Conservation (phyloP, 2,888 invertebrate genomes). For the Stenurella melanura region DNA sequence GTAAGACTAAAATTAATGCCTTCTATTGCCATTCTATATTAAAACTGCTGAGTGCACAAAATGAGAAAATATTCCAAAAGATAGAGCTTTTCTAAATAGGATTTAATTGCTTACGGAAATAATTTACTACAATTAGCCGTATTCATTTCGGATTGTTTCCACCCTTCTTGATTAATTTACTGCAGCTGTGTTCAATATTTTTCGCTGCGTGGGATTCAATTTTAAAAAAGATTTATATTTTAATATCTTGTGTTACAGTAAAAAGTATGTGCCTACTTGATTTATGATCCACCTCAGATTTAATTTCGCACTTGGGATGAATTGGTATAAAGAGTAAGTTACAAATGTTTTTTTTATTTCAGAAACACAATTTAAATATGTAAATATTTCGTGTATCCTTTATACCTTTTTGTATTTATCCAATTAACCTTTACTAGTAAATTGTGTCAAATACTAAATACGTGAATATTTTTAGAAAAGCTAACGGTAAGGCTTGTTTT, state of each 20-base stretch:
- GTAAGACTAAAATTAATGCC: too few species aligned
- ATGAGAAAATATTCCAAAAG: neutral
- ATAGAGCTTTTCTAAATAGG: neutral
- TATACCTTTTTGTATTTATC: neutral
- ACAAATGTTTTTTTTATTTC: neutral
- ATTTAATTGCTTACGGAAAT: neutral
- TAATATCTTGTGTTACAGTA: neutral
- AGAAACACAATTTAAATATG: neutral
- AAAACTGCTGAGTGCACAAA: too few species aligned
- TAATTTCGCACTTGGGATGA: conserved; percentile 2
- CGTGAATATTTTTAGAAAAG: neutral
- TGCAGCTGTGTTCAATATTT: neutral
- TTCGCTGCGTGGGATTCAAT: neutral
- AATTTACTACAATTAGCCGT: neutral
- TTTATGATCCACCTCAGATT: conserved; percentile 7
- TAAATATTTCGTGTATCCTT: neutral
- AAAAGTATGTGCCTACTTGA: neutral
- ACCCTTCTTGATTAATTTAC: neutral
- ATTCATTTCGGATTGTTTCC: neutral
- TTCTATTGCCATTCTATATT: too few species aligned
- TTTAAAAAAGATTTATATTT: neutral
- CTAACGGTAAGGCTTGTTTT: too few species aligned
- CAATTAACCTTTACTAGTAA: neutral
- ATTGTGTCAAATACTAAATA: neutral
- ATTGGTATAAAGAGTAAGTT: neutral